Evolutionary conservation across 2,888 invertebrate species (phyloP), one percentile per base, ranked within the genome.

Genomic region (Agrochola circellaris): DNA sequence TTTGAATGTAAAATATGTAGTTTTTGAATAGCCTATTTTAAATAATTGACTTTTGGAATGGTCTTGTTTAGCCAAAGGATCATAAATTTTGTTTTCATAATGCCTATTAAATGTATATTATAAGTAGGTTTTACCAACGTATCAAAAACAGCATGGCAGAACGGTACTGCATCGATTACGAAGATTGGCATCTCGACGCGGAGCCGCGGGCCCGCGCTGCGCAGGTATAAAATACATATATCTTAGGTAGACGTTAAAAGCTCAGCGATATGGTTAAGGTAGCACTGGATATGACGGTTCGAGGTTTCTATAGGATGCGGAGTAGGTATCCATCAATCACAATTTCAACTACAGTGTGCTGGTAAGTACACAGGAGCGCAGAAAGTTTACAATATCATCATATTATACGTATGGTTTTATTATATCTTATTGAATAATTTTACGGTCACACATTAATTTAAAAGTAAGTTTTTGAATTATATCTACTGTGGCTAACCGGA

Each of bases 21-120:
- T 88, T 75, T 89, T 90, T 89, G 88, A 90, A 90, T 92, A 94
- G 91, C 90, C 90, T 94, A 93, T 92, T 92, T 92, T 92, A 91
- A 90, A 91, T 94, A 95, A 96, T 96, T 96, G 96, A 96, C 96
- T 92, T 91, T 91, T 90, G 91, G 90, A 91, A 92, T 95, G 94
- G 95, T 95, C 93, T 91, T 88, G 87, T 90, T 90, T 90, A 89
- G 90, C 89, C 89, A 92, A 92, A 90, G 84, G 87, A 85, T 89
- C 26, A 61, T 81, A 75, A 61, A 74, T 74, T 79, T 84, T 79
- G 64, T 78, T 74, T 81, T 79, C 62, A 87, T 78, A 79, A 74
- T 81, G 67, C 66, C 13, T 83, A 83, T 74, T 64, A 73, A 79
- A 81, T 86, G 23, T 75, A 77, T 58, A 76, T 73, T 73, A 75